phyloP scores from a whole-genome alignment of 2,888 invertebrate species.

The Cremastinae sp. region DNA sequence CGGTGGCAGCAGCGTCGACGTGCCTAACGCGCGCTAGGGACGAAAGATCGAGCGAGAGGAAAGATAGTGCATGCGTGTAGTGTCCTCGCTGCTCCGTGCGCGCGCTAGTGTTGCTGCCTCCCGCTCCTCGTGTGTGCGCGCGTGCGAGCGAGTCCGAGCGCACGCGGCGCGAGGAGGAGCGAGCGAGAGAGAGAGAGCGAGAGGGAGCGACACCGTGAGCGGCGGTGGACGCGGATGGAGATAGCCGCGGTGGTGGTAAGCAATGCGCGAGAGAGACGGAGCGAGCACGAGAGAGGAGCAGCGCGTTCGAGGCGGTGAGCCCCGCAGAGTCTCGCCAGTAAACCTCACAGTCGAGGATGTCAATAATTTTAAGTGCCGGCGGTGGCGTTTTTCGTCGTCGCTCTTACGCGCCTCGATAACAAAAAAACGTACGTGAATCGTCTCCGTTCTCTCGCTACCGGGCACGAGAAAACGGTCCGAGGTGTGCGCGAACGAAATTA shows the following conservation, averaged over 20 bases:
- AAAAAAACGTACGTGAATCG: neutral
- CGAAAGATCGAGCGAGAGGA: constrained; percentile 17
- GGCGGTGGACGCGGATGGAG: neutral
- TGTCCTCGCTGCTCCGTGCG: constrained; percentile 23
- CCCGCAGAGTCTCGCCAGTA: constrained; percentile 58
- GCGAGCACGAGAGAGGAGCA: constrained; percentile 46
- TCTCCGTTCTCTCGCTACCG: neutral
- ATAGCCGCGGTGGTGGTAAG: constrained; percentile 42
- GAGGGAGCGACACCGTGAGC: constrained; percentile 34
- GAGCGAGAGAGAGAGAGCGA: neutral
- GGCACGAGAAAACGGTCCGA: neutral
- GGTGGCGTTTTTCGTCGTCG: constrained; percentile 62
- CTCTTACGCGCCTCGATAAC: constrained; percentile 30
- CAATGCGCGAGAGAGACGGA: constrained; percentile 42
- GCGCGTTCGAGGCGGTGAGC: constrained; percentile 57
- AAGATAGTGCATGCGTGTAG: constrained; percentile 53
- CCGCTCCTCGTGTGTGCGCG: neutral
- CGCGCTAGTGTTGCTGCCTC: neutral
- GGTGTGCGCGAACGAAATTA: no score
- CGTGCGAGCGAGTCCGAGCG: constrained; percentile 21
- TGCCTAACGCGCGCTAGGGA: neutral
- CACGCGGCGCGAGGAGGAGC: constrained; percentile 27
- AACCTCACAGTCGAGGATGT: constrained; percentile 68
- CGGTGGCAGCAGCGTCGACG: constrained; percentile 39
- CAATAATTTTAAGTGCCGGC: constrained; percentile 69